phyloP scores from a whole-genome alignment of 2,797 vertebrate species.

The Paguma larvata region DNA sequence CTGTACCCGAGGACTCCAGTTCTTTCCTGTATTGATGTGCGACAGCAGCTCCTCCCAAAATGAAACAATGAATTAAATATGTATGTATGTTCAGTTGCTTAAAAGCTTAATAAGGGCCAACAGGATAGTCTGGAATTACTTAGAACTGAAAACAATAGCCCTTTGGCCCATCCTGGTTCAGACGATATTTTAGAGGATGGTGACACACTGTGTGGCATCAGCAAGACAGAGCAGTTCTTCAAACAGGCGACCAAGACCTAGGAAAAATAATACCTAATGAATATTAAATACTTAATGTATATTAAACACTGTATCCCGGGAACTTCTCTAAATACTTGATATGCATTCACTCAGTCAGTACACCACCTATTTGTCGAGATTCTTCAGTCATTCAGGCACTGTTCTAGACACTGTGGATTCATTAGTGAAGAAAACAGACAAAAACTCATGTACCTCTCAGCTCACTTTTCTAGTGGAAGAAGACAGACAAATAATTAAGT shows the following conservation, averaged over 20 bases:
- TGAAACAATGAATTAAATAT: not conserved
- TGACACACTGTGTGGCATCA: not conserved
- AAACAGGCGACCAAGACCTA: not conserved
- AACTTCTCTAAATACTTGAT: not conserved
- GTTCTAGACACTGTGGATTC: not conserved
- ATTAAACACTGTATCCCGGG: not conserved
- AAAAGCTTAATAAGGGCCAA: not conserved
- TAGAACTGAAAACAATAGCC: not conserved
- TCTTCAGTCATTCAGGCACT: not conserved
- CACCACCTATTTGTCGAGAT: not conserved
- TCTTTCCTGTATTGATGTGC: not conserved
- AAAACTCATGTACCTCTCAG: not conserved
- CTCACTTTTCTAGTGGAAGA: not conserved
- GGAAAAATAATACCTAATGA: not conserved
- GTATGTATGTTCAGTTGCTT: not conserved
- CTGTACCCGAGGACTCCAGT: too few species aligned
- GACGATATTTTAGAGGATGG: not conserved
- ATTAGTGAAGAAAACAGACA: not conserved
- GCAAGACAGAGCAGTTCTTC: not conserved
- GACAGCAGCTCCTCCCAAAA: not conserved
- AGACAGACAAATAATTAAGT: not conserved
- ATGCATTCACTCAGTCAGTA: not conserved
- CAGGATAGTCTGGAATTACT: too few species aligned
- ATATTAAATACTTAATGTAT: not conserved
- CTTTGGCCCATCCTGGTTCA: not conserved